These are phyloP conservation scores for Tanaodytes sp. DNA, from an alignment of 2,888 invertebrate genomes.

Conservation along the genomic window DNA sequence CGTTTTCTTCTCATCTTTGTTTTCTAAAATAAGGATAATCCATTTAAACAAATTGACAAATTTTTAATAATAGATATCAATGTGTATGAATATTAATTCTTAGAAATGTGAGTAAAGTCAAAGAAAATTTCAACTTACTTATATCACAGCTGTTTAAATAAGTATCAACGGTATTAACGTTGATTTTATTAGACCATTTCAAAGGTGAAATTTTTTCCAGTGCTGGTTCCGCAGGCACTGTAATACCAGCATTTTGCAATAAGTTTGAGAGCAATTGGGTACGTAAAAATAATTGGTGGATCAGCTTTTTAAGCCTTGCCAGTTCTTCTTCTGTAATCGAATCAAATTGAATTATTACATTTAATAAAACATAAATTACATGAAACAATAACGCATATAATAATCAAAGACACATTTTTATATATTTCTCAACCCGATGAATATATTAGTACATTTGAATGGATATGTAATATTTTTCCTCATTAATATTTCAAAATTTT, in stretches of 20 bases:
- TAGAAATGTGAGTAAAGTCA: no score
- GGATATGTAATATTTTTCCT: no score
- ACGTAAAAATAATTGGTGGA: constrained; percentile 67
- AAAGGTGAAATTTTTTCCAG: constrained; percentile 70
- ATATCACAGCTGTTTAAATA: constrained; percentile 61
- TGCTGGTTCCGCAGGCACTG: constrained; percentile 70
- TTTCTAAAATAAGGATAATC: constrained; percentile 55
- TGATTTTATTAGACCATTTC: constrained; percentile 71
- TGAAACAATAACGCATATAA: no score
- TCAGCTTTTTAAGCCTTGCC: constrained; percentile 67
- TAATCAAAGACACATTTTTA: no score
- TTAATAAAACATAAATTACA: no score
- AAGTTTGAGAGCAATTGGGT: constrained; percentile 68
- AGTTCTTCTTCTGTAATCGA: constrained; percentile 70
- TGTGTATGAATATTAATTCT: no score
- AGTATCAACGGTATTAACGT: constrained; percentile 65
- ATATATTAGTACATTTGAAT: no score
- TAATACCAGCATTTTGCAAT: constrained; percentile 69
- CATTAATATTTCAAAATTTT: not conserved
- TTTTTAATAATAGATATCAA: no score
- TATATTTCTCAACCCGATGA: no score
- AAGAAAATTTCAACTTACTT: constrained; percentile 57
- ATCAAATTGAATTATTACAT: no score
- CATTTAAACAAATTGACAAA: no score
- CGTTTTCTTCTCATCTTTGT: constrained; percentile 63